These are phyloP conservation scores for Garra rufa DNA, from an alignment of 2,113 vertebrate species.

Conservation along the genomic window DNA sequence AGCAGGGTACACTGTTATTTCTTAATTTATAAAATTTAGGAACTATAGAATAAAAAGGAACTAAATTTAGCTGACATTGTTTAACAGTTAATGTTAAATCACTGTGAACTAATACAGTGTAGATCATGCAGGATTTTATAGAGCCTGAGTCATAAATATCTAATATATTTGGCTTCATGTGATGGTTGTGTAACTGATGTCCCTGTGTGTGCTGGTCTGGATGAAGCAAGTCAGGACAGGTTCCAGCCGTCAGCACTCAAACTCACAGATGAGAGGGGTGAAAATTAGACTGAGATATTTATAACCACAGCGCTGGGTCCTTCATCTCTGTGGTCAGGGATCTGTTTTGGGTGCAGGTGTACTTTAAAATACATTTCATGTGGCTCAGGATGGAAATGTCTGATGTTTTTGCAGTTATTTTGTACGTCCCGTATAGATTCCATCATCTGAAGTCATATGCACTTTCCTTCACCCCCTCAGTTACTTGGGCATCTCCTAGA, in stretches of 20 bases:
- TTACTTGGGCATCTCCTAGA: slow-evolving; percentile 26
- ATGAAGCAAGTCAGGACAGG: slow-evolving; percentile 35
- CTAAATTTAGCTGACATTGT: not conserved
- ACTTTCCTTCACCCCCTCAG: slow-evolving; percentile 27
- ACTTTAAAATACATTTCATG: slow-evolving; percentile 32
- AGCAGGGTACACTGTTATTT: not conserved
- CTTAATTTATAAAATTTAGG: not conserved
- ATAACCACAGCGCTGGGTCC: not conserved
- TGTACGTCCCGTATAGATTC: not conserved
- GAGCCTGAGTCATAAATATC: not conserved
- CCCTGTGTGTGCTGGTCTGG: slow-evolving; percentile 42
- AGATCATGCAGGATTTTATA: not conserved
- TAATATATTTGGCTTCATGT: not conserved
- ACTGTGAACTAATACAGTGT: not conserved
- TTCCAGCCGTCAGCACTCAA: not conserved
- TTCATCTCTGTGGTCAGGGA: slow-evolving; percentile 14
- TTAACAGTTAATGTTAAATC: not conserved
- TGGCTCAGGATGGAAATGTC: not conserved
- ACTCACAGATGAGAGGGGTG: slow-evolving; percentile 25
- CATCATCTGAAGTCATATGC: not conserved
- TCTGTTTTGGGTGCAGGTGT: slow-evolving; percentile 19
- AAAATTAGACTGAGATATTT: slow-evolving; percentile 40
- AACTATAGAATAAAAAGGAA: not conserved
- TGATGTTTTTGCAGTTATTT: not conserved
- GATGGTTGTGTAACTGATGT: slow-evolving; percentile 17